These are phyloP conservation scores for Lasioglossum figueresi DNA, from an alignment of 2,888 invertebrate species.

Conservation along the genomic window DNA sequence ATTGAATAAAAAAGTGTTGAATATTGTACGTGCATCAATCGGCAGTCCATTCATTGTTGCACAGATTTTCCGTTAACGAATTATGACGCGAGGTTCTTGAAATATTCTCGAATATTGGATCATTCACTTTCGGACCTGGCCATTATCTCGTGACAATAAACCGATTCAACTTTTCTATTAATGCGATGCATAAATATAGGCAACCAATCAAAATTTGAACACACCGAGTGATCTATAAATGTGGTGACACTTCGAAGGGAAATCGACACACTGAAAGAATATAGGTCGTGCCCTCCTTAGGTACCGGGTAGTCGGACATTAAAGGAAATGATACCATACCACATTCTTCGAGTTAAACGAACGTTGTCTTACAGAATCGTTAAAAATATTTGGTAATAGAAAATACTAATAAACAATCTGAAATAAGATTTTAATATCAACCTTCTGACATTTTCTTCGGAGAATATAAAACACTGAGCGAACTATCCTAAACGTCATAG, in stretches of 20 bases:
- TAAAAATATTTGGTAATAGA: background rate
- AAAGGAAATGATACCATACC: background rate
- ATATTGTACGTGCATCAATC: background rate
- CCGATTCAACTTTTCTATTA: background rate
- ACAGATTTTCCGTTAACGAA: background rate
- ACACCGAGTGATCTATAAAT: background rate
- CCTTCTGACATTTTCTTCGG: background rate
- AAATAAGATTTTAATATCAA: background rate
- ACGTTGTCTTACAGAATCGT: background rate
- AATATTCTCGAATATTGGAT: background rate
- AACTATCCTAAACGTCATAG: background rate
- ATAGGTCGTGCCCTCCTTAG: background rate
- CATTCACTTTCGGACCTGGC: background rate
- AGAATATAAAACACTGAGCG: background rate
- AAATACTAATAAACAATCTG: background rate
- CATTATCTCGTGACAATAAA: background rate
- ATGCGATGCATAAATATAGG: background rate
- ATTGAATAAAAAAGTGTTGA: background rate
- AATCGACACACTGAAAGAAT: background rate
- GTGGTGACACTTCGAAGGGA: background rate
- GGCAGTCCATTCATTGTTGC: background rate
- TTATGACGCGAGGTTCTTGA: background rate
- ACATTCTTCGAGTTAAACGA: background rate
- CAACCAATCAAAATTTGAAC: background rate
- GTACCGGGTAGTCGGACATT: background rate